Evolutionary conservation across 2,888 invertebrate species (phyloP).

Genomic region (Lucinisca nassula): DNA sequence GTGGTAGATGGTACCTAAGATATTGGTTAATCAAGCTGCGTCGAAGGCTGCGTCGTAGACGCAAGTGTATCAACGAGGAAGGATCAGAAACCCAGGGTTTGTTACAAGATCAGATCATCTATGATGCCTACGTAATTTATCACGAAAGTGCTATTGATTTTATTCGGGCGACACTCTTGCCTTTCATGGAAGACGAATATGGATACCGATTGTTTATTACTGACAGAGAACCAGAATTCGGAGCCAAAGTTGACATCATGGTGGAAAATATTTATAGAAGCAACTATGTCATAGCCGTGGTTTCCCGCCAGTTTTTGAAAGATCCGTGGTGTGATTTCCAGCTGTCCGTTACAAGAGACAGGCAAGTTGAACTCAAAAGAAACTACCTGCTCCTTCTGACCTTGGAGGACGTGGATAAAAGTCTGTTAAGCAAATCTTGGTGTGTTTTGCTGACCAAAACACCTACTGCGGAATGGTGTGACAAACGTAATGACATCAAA

Average conservation of each 20-base stretch:
- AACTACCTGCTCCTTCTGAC: neutral
- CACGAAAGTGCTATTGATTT: conserved; percentile 11
- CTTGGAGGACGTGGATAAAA: conserved; percentile 25
- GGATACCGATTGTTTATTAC: conserved; percentile 13
- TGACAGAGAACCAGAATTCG: conserved; percentile 15
- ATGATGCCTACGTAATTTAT: conserved; percentile 36
- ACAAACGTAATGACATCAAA: conserved; percentile 25
- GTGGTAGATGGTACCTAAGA: conserved; percentile 21
- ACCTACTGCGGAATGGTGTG: conserved; percentile 36
- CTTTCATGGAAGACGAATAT: conserved; percentile 8
- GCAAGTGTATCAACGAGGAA: too few relatives aligned
- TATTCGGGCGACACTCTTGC: neutral
- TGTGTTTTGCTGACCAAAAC: conserved; percentile 41
- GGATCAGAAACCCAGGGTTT: neutral
- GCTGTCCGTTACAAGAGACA: conserved; percentile 6
- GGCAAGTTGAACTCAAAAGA: neutral
- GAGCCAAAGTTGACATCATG: conserved; percentile 29
- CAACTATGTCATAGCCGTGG: conserved; percentile 13
- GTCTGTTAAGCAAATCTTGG: conserved; percentile 24
- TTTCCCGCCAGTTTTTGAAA: conserved; percentile 33
- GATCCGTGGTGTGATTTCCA: conserved; percentile 25
- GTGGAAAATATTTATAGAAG: conserved; percentile 31
- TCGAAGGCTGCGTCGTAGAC: neutral
- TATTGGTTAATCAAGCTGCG: neutral
- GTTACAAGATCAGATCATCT: neutral